Evolutionary conservation across 2,888 invertebrate genomes (phyloP).

Genomic region (Lasioglossum marginatum): DNA sequence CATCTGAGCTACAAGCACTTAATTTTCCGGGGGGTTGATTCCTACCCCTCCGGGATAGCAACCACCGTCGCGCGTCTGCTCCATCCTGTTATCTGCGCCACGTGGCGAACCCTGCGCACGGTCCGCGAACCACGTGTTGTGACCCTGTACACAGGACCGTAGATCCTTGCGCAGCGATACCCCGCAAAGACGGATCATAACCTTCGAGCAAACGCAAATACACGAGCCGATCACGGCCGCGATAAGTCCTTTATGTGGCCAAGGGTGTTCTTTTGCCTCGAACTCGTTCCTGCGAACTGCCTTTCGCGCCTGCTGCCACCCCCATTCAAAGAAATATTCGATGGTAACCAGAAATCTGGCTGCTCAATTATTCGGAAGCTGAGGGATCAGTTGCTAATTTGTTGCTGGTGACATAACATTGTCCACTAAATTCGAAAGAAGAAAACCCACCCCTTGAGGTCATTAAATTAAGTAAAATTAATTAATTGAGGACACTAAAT

Average conservation of each 20-base stretch:
- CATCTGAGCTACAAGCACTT: slow-evolving; percentile 82
- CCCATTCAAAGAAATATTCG: neutral
- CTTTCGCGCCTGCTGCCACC: slow-evolving; percentile 68
- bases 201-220: slow-evolving; percentile 81
- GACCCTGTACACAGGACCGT: slow-evolving; percentile 65
- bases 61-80: slow-evolving; percentile 69
- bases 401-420: neutral
- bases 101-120: slow-evolving; percentile 80
- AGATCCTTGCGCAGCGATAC: slow-evolving; percentile 77
- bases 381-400: neutral
- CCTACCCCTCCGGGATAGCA: slow-evolving; percentile 72
- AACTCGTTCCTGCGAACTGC: slow-evolving; percentile 40
- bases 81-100: slow-evolving; percentile 83
- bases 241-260: slow-evolving; percentile 74
- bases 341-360: neutral
- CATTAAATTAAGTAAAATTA: too few species aligned
- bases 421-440: too few species aligned
- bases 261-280: slow-evolving; percentile 58
- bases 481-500: too few species aligned
- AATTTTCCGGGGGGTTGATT: slow-evolving; percentile 84
- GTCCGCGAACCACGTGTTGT: slow-evolving; percentile 80
- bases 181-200: slow-evolving; percentile 80
- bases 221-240: slow-evolving; percentile 74
- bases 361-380: neutral
- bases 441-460: too few species aligned